phyloP scores from a whole-genome alignment of 2,113 vertebrate genomes.

The Phycodurus eques region DNA sequence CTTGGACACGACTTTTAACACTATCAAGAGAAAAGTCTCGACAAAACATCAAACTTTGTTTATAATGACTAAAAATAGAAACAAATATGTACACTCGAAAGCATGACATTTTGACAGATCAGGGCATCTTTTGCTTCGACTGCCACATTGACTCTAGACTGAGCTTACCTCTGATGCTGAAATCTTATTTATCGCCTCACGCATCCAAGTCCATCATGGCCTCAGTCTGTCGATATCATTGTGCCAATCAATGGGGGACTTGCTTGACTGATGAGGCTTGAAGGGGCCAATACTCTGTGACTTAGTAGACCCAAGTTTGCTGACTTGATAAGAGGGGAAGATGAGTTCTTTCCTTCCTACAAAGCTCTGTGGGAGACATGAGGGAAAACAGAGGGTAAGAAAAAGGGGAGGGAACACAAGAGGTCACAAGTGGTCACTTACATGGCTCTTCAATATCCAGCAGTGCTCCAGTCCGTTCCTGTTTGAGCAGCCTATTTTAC shows the following conservation, averaged over 20 bases:
- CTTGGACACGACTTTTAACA: not conserved
- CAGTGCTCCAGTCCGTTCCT: conserved; percentile 35
- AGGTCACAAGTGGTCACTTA: conserved; percentile 75
- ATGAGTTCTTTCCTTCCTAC: conserved; percentile 48
- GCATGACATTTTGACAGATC: not conserved
- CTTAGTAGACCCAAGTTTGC: conserved; percentile 25
- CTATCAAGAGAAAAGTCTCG: not conserved
- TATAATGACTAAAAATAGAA: not conserved
- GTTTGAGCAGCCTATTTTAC: conserved; percentile 25
- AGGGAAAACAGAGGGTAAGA: conserved; percentile 34
- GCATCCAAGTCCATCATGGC: conserved; percentile 16
- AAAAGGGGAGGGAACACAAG: conserved; percentile 43
- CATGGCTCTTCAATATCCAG: conserved; percentile 53
- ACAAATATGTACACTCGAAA: not conserved
- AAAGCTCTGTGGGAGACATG: conserved; percentile 54
- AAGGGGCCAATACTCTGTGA: conserved; percentile 24
- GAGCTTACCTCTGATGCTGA: conserved; percentile 60
- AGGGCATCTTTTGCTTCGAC: not conserved
- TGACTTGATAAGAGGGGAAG: conserved; percentile 47
- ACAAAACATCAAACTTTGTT: not conserved
- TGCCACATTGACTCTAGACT: conserved; percentile 5
- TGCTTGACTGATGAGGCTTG: conserved; percentile 10
- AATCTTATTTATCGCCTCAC: conserved; percentile 57
- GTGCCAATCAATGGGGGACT: conserved; percentile 24
- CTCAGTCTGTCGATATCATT: conserved; percentile 20